These are phyloP conservation scores for Scolopax mira DNA, from an alignment of 2,113 vertebrate genomes.

Conservation along the genomic window DNA sequence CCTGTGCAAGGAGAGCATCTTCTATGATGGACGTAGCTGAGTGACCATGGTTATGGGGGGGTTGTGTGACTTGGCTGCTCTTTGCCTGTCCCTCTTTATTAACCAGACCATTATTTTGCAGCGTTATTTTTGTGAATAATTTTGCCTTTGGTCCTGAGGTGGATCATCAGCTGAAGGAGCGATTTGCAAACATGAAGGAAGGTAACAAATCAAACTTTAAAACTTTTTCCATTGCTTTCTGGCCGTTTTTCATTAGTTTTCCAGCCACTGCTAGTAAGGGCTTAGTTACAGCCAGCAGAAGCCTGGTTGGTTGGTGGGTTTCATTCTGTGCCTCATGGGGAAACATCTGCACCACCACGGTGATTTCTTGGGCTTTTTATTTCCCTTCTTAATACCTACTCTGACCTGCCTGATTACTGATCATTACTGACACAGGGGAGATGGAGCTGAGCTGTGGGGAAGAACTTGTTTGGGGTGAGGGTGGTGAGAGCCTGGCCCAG, in stretches of 20 bases:
- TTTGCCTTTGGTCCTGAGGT: conserved; percentile 99
- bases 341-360: accelerated
- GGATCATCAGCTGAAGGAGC: conserved; percentile 99
- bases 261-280: not conserved
- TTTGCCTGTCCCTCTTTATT: not conserved
- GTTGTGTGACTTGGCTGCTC: not conserved
- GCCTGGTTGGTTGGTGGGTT: not conserved
- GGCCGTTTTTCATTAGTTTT: not conserved
- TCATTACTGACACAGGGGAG: not conserved
- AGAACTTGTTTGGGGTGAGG: not conserved
- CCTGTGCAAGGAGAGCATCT: not conserved
- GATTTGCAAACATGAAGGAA: conserved; percentile 99
- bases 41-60: not conserved
- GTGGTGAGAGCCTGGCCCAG: not conserved
- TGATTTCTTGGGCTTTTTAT: not conserved
- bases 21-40: not conserved
- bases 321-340: not conserved
- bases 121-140: conserved; percentile 99
- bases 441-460: accelerated
- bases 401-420: not conserved
- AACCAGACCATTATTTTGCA: conserved; percentile 74
- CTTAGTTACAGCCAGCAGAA: not conserved
- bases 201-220: conserved; percentile 68
- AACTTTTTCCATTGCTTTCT: not conserved
- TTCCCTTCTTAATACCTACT: not conserved